These are phyloP conservation scores for Abramis brama DNA, from an alignment of 2,113 vertebrate species.

Conservation along the genomic window DNA sequence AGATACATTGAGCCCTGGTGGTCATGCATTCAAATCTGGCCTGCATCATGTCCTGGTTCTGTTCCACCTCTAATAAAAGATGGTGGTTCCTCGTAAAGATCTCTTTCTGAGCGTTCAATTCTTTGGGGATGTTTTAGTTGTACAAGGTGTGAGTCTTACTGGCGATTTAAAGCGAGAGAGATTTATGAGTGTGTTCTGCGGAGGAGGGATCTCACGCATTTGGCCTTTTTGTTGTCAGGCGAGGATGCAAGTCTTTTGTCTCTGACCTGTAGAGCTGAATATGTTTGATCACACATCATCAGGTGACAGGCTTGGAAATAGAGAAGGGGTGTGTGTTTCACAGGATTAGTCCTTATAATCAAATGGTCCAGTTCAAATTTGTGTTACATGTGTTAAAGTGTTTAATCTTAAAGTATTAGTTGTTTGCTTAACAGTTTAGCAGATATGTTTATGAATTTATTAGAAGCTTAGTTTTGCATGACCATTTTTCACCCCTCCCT, in stretches of 20 bases:
- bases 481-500: too few species aligned
- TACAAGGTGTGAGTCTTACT: neutral
- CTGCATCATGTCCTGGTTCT: neutral
- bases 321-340: neutral
- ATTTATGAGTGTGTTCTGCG: constrained; percentile 25
- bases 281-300: constrained; percentile 5
- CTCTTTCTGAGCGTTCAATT: neutral
- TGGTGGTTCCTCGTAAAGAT: neutral
- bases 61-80: neutral
- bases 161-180: neutral
- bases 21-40: neutral
- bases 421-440: neutral
- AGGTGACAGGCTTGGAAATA: neutral
- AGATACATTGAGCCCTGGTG: neutral
- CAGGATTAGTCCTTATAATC: neutral
- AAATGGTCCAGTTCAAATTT: neutral
- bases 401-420: neutral
- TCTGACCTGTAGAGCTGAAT: neutral
- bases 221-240: neutral
- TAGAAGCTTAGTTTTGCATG: neutral
- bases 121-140: neutral
- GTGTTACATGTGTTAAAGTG: neutral
- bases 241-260: neutral
- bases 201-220: neutral
- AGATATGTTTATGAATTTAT: neutral